Conservation (phyloP, 2,797 vertebrate genomes). For the Cryptoblepharus egeriae region DNA sequence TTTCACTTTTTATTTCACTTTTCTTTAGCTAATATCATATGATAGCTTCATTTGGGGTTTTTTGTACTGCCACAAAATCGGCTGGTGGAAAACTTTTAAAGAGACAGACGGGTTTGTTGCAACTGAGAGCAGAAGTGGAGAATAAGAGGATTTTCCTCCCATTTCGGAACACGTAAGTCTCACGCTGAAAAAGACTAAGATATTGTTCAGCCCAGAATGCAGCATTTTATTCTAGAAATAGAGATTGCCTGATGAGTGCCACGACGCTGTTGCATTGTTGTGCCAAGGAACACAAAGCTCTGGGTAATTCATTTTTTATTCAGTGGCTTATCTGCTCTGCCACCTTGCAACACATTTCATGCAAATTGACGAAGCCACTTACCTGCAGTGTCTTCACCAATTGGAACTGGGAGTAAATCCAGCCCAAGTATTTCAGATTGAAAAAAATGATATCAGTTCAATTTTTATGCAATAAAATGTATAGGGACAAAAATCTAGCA, state of each 20-base stretch:
- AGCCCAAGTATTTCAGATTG: background rate
- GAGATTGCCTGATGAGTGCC: background rate
- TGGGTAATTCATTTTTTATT: constrained; percentile 14
- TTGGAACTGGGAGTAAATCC: background rate
- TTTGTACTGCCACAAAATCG: constrained; percentile 6
- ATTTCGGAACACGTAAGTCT: background rate
- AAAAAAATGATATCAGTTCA: background rate
- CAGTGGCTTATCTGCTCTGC: background rate
- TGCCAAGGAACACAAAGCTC: background rate
- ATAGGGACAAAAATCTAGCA: background rate
- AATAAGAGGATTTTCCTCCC: background rate
- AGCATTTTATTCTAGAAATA: background rate
- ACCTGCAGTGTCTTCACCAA: background rate
- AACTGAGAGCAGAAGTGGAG: background rate
- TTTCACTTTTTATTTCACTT: background rate
- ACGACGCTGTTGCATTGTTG: background rate
- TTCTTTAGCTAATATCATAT: background rate
- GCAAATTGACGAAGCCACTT: background rate
- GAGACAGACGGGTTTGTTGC: background rate
- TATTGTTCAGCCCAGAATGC: background rate
- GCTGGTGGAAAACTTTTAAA: background rate
- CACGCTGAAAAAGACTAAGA: background rate
- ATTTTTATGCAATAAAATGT: background rate
- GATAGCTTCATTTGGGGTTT: background rate
- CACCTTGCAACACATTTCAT: constrained; percentile 21